Percentiles rank a stretch among this genome's conserved stretches.
These are phyloP conservation scores for Cotesia chilonis DNA, from an alignment of 1,140 invertebrate genomes.

Conservation along the genomic window DNA sequence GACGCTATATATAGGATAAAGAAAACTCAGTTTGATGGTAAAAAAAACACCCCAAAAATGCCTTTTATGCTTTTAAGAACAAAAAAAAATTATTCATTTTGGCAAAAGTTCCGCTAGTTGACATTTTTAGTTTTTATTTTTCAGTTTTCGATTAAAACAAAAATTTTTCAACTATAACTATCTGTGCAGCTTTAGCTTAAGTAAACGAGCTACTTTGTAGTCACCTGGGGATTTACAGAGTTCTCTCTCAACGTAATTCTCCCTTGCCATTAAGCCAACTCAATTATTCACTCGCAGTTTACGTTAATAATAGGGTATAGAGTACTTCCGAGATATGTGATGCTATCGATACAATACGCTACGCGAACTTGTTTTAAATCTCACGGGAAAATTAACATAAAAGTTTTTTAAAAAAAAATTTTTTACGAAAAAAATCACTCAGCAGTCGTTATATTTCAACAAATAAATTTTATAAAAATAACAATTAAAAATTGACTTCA, in stretches of 20 bases:
- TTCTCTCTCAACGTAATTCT: constrained; percentile 51
- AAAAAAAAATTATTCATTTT: not conserved
- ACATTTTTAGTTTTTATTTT: not conserved
- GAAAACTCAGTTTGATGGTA: too few relatives aligned
- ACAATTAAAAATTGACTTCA: too few relatives aligned
- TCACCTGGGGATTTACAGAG: constrained; percentile 51
- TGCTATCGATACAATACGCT: constrained; percentile 27
- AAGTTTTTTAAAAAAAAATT: constrained; percentile 45
- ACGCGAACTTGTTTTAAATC: constrained; percentile 7
- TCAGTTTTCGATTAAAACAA: not conserved
- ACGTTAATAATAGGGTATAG: constrained; percentile 55
- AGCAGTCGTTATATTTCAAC: not conserved
- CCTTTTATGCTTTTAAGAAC: too few relatives aligned
- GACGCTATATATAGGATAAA: too few relatives aligned
- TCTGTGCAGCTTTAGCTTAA: constrained; percentile 7
- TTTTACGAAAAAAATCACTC: constrained; percentile 35
- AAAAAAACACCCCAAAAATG: too few relatives aligned
- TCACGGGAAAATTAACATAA: constrained; percentile 20
- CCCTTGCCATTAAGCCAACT: constrained; percentile 55
- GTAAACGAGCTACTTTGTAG: constrained; percentile 45
- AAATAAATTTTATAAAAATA: not conserved
- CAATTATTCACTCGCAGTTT: constrained; percentile 56
- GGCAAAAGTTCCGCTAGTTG: too few relatives aligned
- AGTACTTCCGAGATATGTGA: constrained; percentile 39
- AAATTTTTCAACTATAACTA: constrained; percentile 10